These are phyloP conservation scores for Meteorus colon DNA, from an alignment of 2,888 invertebrate genomes.

Conservation along the genomic window DNA sequence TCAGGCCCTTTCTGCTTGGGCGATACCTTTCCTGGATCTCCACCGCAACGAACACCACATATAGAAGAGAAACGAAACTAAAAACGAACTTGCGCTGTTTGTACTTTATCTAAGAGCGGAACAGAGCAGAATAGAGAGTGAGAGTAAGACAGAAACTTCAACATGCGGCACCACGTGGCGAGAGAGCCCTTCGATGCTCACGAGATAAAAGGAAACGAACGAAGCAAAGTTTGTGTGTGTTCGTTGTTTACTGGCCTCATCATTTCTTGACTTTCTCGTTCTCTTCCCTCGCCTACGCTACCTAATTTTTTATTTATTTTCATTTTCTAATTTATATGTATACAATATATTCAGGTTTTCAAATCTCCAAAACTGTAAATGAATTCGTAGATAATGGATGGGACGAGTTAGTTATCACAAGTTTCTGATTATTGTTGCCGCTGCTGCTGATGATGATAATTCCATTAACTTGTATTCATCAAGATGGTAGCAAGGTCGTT, in stretches of 20 bases:
- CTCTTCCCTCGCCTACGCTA: neutral
- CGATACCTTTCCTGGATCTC: conserved; percentile 38
- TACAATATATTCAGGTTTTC: neutral
- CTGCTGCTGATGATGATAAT: neutral
- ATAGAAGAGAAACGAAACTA: conserved; percentile 27
- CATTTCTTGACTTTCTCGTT: conserved; percentile 14
- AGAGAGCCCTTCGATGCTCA: conserved; percentile 16
- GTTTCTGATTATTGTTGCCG: neutral
- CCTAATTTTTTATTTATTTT: neutral
- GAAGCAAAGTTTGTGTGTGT: neutral
- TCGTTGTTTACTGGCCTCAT: conserved; percentile 14
- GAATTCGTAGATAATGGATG: neutral
- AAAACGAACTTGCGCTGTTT: conserved; percentile 22
- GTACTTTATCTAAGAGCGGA: neutral
- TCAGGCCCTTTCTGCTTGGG: conserved; percentile 29
- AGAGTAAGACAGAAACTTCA: neutral
- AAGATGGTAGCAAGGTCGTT: neutral
- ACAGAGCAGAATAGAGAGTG: neutral
- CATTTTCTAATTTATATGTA: neutral
- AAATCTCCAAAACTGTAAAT: neutral
- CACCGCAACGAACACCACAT: conserved; percentile 1
- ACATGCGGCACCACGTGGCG: conserved; percentile 36
- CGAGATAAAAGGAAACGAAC: conserved; percentile 2
- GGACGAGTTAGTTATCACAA: neutral
- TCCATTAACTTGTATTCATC: neutral